A percentile compares a stretch with the other conserved stretches of the same genome.
phyloP scores from a whole-genome alignment of 2,888 invertebrate species.

The Drosophila mulleri region DNA sequence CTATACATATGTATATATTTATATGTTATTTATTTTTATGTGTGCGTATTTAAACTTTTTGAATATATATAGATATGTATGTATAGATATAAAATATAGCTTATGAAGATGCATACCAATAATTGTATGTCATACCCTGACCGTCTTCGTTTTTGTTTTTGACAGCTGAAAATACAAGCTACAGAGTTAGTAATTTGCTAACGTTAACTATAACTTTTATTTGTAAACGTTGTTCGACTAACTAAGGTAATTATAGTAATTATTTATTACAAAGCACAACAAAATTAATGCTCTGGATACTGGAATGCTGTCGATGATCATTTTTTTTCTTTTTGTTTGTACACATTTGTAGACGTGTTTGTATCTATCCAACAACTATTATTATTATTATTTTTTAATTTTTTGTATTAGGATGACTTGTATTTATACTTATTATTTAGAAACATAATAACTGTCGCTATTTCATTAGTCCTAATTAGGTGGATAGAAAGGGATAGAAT shows the following conservation, averaged over 20 bases:
- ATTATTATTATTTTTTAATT: too few relatives aligned
- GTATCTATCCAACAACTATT: not conserved
- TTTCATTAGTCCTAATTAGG: too few relatives aligned
- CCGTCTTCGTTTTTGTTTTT: not conserved
- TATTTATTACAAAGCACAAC: not conserved
- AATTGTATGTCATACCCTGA: slow-evolving; percentile 2
- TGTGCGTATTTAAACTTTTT: slow-evolving; percentile 8
- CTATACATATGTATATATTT: not conserved
- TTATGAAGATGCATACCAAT: not conserved
- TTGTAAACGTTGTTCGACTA: not conserved
- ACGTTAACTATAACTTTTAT: not conserved
- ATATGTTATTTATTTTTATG: not conserved
- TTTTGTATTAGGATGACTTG: too few relatives aligned
- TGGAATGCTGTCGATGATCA: not conserved
- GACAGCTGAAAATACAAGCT: not conserved
- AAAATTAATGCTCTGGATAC: not conserved
- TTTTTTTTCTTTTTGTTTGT: not conserved
- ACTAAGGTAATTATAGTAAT: not conserved
- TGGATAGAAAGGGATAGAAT: too few relatives aligned
- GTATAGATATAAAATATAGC: not conserved
- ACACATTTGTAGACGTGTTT: not conserved
- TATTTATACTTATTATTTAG: too few relatives aligned
- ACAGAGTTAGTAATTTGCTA: not conserved
- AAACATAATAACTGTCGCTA: too few relatives aligned
- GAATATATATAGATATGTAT: not conserved